phyloP scores from a whole-genome alignment of 1,140 invertebrate species.

The Diachasma alloeum region DNA sequence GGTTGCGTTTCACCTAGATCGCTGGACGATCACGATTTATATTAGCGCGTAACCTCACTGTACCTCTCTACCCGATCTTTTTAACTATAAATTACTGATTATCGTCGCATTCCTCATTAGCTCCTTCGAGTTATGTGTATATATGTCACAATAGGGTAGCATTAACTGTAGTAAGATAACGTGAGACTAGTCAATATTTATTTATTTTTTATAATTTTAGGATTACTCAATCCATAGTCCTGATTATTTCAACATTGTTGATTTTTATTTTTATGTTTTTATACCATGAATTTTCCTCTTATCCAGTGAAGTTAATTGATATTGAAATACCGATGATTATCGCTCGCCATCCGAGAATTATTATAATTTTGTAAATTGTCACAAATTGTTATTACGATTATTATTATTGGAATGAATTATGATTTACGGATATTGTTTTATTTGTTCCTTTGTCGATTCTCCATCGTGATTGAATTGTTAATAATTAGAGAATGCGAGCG shows the following conservation, averaged over 20 bases:
- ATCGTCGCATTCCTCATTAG: conserved; percentile 8
- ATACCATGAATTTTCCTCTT: not conserved
- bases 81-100: not conserved
- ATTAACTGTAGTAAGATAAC: conserved; percentile 21
- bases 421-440: not conserved
- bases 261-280: not conserved
- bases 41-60: conserved; percentile 7
- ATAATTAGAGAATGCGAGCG: conserved; percentile 1
- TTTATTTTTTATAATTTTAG: conserved; percentile 19
- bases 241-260: not conserved
- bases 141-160: conserved; percentile 11
- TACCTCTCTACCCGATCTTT: not conserved
- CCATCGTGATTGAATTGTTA: not conserved
- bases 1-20: not conserved
- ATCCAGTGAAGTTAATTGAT: not conserved
- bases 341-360: not conserved
- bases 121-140: conserved; percentile 24
- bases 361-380: not conserved
- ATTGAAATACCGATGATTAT: not conserved
- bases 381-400: conserved; percentile 19
- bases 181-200: conserved; percentile 40
- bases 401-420: conserved; percentile 16
- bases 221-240: not conserved
- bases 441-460: not conserved
- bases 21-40: not conserved